A percentile compares a stretch with the other conserved stretches of the same genome.
Conservation (phyloP, 2,797 vertebrate genomes). For the Gambelia wislizenii region DNA sequence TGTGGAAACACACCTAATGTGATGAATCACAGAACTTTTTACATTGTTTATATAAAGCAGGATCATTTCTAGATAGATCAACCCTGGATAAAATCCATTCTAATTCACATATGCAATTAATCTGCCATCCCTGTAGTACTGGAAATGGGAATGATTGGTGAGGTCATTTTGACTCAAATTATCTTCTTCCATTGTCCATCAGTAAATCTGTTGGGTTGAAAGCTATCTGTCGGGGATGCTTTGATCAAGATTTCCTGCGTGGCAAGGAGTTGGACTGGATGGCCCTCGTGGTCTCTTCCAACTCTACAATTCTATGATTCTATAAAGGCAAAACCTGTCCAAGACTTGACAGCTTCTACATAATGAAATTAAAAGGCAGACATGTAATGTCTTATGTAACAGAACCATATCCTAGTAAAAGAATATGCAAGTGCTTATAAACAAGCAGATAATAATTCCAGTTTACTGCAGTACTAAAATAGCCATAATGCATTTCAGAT, state of each 20-base stretch:
- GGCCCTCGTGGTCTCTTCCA: too few relatives aligned
- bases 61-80: background rate
- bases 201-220: too few relatives aligned
- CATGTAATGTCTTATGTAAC: background rate
- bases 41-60: background rate
- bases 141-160: background rate
- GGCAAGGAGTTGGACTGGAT: too few relatives aligned
- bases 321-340: background rate
- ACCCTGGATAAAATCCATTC: background rate
- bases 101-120: background rate
- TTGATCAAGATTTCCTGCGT: too few relatives aligned
- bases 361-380: background rate
- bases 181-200: background rate
- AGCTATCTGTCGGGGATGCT: too few relatives aligned
- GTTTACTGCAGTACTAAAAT: background rate
- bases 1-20: too few relatives aligned
- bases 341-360: background rate
- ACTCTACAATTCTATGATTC: too few relatives aligned
- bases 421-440: background rate
- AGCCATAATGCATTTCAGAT: background rate
- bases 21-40: background rate
- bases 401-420: background rate
- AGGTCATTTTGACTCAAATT: background rate
- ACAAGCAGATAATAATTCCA: background rate
- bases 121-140: background rate